Evolutionary conservation across 1,140 invertebrate genomes (phyloP).

Genomic region (Thereuonema tuberculata): DNA sequence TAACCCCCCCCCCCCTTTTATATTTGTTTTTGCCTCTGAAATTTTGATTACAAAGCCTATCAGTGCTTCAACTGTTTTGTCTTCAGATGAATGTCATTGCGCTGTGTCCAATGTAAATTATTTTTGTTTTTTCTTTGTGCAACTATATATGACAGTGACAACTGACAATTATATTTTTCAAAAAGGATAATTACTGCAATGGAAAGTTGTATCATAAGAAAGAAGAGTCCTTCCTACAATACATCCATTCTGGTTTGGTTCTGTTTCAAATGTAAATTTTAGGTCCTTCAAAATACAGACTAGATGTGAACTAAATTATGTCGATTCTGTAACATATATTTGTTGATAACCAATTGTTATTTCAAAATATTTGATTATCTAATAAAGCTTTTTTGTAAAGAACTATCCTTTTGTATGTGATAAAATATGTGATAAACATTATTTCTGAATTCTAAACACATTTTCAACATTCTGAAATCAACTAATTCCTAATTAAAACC

Average conservation of each 20-base stretch:
- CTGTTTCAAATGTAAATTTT: neutral
- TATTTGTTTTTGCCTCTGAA: too few relatives aligned
- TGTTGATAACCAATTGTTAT: constrained; percentile 7
- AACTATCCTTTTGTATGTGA: too few relatives aligned
- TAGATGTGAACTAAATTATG: neutral
- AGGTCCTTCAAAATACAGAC: neutral
- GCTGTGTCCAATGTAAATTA: too few relatives aligned
- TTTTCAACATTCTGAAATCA: too few relatives aligned
- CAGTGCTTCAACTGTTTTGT: too few relatives aligned
- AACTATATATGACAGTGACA: neutral
- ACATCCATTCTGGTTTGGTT: neutral
- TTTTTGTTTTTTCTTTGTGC: too few relatives aligned
- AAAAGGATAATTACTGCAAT: neutral
- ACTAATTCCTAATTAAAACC: too few relatives aligned
- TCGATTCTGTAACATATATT: constrained; percentile 7
- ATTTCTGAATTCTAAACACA: too few relatives aligned
- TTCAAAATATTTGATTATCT: constrained; percentile 2
- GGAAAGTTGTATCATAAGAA: neutral
- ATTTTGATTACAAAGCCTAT: too few relatives aligned
- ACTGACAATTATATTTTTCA: neutral
- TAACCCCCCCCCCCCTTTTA: too few relatives aligned
- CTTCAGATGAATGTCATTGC: too few relatives aligned
- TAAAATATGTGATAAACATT: too few relatives aligned
- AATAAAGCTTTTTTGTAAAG: constrained; percentile 7
- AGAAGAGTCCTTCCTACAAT: neutral